Percentiles rank a stretch among this genome's conserved stretches.
Evolutionary conservation across 1,140 invertebrate genomes (phyloP).

Genomic region (Heliconius himera): DNA sequence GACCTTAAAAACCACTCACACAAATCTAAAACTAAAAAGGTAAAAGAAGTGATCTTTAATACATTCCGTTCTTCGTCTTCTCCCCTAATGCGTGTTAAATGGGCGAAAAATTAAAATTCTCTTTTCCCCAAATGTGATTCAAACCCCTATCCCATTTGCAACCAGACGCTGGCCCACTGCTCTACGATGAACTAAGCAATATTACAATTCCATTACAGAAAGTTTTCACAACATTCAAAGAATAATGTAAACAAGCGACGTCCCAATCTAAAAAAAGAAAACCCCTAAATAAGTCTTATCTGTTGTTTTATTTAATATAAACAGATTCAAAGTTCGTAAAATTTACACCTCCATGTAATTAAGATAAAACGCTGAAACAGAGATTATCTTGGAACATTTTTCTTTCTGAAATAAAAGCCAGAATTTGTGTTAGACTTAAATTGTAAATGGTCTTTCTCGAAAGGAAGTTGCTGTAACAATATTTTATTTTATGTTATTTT

Average conservation of each 20-base stretch:
- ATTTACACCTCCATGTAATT: slow-evolving; percentile 48
- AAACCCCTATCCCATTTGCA: too few species aligned
- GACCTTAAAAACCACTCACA: too few species aligned
- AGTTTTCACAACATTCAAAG: not conserved
- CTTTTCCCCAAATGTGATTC: too few species aligned
- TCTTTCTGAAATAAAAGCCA: slow-evolving; percentile 45
- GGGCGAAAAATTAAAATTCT: too few species aligned
- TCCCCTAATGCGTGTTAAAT: too few species aligned
- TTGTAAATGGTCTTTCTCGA: not conserved
- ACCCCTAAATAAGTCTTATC: slow-evolving; percentile 24
- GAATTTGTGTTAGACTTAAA: slow-evolving; percentile 41
- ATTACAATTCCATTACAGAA: not conserved
- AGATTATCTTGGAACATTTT: slow-evolving; percentile 40
- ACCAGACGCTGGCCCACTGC: too few species aligned
- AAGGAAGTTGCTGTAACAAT: slow-evolving; percentile 1
- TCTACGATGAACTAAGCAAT: too few species aligned
- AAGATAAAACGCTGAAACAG: slow-evolving; percentile 37
- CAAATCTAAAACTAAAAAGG: too few species aligned
- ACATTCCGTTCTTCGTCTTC: too few species aligned
- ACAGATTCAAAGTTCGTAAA: slow-evolving; percentile 28
- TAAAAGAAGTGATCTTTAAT: too few species aligned
- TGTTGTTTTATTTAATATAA: slow-evolving; percentile 29
- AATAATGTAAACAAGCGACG: not conserved
- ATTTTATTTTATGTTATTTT: not conserved
- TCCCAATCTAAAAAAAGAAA: slow-evolving; percentile 10